Evolutionary conservation across 2,797 vertebrate species (phyloP), one percentile per base, ranked within the genome.

Genomic region (Tinamus major): DNA sequence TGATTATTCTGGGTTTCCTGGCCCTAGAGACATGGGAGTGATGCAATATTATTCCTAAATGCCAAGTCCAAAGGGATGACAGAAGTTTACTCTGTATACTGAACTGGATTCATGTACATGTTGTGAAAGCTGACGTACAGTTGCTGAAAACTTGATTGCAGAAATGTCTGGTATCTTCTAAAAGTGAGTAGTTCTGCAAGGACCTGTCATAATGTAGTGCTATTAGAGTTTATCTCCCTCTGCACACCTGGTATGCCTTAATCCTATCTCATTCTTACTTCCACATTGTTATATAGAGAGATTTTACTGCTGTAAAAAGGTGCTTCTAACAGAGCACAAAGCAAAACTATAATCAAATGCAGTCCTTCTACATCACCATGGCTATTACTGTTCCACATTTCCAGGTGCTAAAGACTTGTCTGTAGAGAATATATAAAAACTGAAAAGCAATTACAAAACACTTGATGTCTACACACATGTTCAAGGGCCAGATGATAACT

Each of bases 181-280:
- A 53, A 79, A 29, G n/a, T 41, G 58, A 0, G 16, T 8, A 77
- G 4, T 83, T 74, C 69, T 37, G 9, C 8, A 42, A 61, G 63
- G 79, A 17, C n/a, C 93, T 92, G 80, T 6, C 74, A 13, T 5
- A 44, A 39, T 3, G 9, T 11, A 74, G 26, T 20, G 10, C 33
- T 65, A 4, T 21, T 67, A 2, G 71, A 76, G 90, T 93, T 92
- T 87, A 87, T 96, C 93, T 95, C 88, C 44, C 79, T 42, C 76
- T 75, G 76, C 76, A 94, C 84, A 82, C 90, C 93, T 79, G 78
- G 63, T 59, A 61, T 18, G 4, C 35, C 76, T 80, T 62, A 84
- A 71, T 51, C 89, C 58, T 19, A 55, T 15, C 86, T 79, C 88
- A 85, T 41, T 29, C 49, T 87, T 35, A 62, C 33, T 79, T 71